Evolutionary conservation across 2,797 vertebrate genomes (phyloP), one percentile per base, ranked within the genome.

Genomic region (Rhynchotus rufescens): DNA sequence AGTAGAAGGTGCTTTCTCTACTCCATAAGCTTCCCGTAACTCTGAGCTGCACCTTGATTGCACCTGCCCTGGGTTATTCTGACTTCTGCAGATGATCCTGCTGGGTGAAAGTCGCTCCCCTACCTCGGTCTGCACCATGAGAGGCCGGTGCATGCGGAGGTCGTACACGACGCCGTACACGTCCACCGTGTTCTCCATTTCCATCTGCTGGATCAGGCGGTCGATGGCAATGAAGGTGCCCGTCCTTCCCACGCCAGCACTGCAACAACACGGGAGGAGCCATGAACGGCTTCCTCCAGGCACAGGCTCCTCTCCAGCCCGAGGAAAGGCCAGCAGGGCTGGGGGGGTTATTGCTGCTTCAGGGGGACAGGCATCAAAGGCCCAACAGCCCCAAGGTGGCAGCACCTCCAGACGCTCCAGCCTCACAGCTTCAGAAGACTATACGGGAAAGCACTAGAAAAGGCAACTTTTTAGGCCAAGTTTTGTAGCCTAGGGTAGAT

Each of bases 91-190:
- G n/a, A 38, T 6, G 0, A 11, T 0, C 15, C 10, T 14, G 62
- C 16, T 38, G 45, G 4, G 4, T 2, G 10, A 12, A 12, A 22
- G 51, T 4, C 7, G 12, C 9, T 9, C n/a, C 25, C 97, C 95
- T 96, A 99, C 99, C 98, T 99, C 99, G 16, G 99, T 99, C 79
- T 99, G 99, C 90, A 99, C 99, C 99, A 99, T 99, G 13, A 99
- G 96, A 9, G 98, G 89, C 5, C 99, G 98, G 96, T 99, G 99
- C 98, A 99, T 98, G 51, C 99, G 98, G 73, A 99, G 98, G 64
- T 99, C 98, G 6, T 99, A 97, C 42, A 99, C 98, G 12, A 98
- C 98, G 17, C 98, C 98, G 0, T 97, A 99, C 47, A 99, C 97
- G 3, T 99, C 99, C 86, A 99, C 98, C 0, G 85, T 86, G 38